These are phyloP conservation scores for Pangasianodon gigas DNA, from an alignment of 2,113 vertebrate species.

Conservation along the genomic window DNA sequence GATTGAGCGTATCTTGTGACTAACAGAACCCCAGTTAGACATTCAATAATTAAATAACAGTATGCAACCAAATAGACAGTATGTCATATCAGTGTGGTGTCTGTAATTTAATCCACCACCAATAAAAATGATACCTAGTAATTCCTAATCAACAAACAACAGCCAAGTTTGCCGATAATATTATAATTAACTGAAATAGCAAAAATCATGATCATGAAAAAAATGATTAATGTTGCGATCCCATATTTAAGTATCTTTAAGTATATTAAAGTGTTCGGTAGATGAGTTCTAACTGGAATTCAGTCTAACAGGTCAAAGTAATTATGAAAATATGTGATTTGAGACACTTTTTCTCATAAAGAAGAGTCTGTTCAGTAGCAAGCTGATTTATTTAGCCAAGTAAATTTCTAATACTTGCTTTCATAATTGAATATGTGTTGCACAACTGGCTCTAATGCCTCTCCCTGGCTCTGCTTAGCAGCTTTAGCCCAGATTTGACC, in stretches of 20 bases:
- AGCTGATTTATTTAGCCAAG: neutral
- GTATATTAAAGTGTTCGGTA: neutral
- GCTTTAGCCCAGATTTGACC: constrained; percentile 3
- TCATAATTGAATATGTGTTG: constrained; percentile 11
- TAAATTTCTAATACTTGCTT: neutral
- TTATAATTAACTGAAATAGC: neutral
- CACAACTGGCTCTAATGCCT: constrained; percentile 7
- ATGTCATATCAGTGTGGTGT: neutral
- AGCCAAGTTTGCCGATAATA: neutral
- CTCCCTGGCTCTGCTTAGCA: neutral
- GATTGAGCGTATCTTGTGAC: neutral
- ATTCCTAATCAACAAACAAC: neutral
- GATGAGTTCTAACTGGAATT: neutral
- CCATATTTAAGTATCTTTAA: neutral
- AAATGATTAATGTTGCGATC: neutral
- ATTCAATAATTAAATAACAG: neutral
- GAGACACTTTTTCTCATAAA: neutral
- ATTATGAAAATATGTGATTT: neutral
- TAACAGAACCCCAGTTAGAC: neutral
- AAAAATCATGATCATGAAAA: neutral
- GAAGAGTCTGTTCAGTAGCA: neutral
- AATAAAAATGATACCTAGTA: neutral
- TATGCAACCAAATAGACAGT: neutral
- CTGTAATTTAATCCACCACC: neutral
- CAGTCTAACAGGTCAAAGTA: neutral